Evolutionary conservation across 2,888 invertebrate genomes (phyloP), one percentile per base, ranked within the genome.

Genomic region (Cyclophora albipunctata): DNA sequence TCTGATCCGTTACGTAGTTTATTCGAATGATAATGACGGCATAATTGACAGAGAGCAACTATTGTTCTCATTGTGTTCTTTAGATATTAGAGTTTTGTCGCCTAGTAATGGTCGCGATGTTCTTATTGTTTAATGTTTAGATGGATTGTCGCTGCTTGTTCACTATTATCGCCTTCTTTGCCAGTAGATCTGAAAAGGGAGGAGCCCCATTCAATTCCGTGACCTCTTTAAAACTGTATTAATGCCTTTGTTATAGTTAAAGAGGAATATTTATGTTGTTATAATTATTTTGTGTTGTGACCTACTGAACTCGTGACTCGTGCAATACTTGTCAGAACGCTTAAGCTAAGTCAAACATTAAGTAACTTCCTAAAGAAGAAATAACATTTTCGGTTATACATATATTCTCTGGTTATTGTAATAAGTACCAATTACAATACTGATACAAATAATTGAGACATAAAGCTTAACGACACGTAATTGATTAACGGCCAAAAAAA

Each of bases 1-100:
- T 81, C 79, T 78, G 81, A 85, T 83, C 81, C 78, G 81, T 82
- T 84, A 80, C 78, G 77, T 78, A 78, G 80, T 85, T 84, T 83
- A 84, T 85, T 79, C 81, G 71, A 81, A 87, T 85, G 83, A 80
- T 87, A 88, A 88, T 87, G 84, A 87, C 83, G 81, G 84, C 76
- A 86, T 87, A 88, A 87, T 86, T 86, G 88, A 87, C 86, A 86
- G 82, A 81, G 81, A 76, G 75, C 81, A 83, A 20, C 85, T 84
- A 87, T 87, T 88, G 86, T 88, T 83, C 78, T 84, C 72, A 84
- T 85, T 83, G 85, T 87, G 72, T 82, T 78, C 75, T 83, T 80
- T 84, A 82, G 80, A 81, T 86, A 85, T 86, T 83, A 81, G 70
- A 74, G 79, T 81, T 87, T 87, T 84, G 85, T 88, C 88, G 84